Base-by-base conservation (phyloP, 1,140 invertebrate genomes). In the Odontomachus brunneus region DNA sequence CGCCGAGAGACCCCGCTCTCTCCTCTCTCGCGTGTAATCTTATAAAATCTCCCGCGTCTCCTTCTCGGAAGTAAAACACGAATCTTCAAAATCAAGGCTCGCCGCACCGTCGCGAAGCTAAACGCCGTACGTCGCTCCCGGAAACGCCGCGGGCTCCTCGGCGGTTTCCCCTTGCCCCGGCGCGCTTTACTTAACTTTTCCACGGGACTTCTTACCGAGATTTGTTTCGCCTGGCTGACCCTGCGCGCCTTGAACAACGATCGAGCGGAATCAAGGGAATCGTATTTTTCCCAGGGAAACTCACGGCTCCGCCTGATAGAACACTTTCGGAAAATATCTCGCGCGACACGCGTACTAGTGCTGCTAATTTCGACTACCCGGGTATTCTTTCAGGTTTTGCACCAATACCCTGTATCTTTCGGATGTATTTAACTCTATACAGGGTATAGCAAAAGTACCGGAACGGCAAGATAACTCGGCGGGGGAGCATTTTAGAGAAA, bases 21-120 rank as follows among this genome's bases (percentile, higher is more conserved):
- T n/a, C 9, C 48, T 76, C 48, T 76, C 48, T 29, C 26, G 38
- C 26, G 15, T 51, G 62, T 76, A 76, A 66, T 76, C 74, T 76
- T 66, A 66, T 66, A 76, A 66, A 38, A 76, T 66, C 38, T 44
- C 15, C 12, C 15, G 48, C 38, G 14, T 75, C 15, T 65, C 2
- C 19, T n/a, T 60, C 24, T 66, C 26, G 74, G 26, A 24, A 76
- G 74, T 76, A 55, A 76, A 76, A 53, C 11, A 65, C 38, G 59
- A 65, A 65, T 63, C 59, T 33, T 51, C 60, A 75, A 63, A 65
- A 65, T 65, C 59, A 51, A 62, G 26, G 24, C 44, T 51, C 59
- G 38, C 29, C 19, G 7, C 29, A 38, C 9, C n/a, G 38, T 48
- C 57, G 60, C n/a, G 59, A 63, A 38, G 26, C 14, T 65, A 66